Evolutionary conservation across 2,113 vertebrate genomes (phyloP).

Genomic region (Oophaga pumilio): DNA sequence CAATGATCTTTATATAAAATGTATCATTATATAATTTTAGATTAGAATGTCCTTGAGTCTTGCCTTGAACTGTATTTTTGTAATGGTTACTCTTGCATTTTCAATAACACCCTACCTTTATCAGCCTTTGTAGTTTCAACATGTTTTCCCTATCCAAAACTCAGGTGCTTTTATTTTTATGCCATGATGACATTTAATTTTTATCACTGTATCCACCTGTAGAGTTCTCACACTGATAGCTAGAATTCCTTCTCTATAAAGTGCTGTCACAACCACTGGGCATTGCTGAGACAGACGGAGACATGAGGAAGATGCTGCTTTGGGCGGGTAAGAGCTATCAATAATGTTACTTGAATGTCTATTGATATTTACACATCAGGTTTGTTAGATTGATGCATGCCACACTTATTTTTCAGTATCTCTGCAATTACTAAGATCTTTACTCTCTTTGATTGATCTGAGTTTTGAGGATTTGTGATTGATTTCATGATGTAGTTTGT

Average conservation of each 20-base stretch:
- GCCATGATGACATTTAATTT: neutral
- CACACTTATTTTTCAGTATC: neutral
- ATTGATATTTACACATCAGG: no score
- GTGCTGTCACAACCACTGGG: no score
- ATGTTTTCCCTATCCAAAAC: neutral
- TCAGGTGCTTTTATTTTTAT: neutral
- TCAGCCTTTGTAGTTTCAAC: neutral
- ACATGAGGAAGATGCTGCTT: slow-evolving; percentile 56
- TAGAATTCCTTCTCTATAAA: slow-evolving; percentile 38
- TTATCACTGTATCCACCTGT: slow-evolving; percentile 38
- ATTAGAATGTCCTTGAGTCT: no score
- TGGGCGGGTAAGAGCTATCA: slow-evolving; percentile 48
- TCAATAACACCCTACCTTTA: neutral
- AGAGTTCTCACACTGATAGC: slow-evolving; percentile 54
- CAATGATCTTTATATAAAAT: no score
- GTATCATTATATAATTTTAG: no score
- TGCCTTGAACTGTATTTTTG: no score
- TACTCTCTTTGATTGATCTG: no score
- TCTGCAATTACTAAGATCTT: no score
- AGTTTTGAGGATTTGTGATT: neutral
- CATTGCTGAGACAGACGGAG: slow-evolving; percentile 21
- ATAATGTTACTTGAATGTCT: neutral
- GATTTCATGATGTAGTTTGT: neutral
- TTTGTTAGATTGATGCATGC: neutral
- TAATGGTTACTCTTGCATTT: neutral